Percentiles rank a stretch among this genome's conserved stretches.
Evolutionary conservation across 2,797 vertebrate species (phyloP).

Genomic region (Oreortyx pictus): DNA sequence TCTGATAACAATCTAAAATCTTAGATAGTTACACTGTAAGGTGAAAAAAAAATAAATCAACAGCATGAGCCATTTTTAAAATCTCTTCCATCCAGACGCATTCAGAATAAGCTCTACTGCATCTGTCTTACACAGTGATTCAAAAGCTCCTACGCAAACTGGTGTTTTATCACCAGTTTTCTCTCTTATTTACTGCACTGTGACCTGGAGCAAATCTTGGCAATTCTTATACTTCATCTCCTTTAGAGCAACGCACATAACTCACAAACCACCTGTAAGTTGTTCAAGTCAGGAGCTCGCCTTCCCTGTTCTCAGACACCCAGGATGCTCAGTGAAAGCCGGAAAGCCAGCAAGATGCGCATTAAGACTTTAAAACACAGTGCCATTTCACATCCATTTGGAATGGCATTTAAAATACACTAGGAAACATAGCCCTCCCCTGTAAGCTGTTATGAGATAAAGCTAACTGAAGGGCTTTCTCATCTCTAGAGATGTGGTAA

Average conservation of each 20-base stretch:
- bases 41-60: not conserved
- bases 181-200: not conserved
- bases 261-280: not conserved
- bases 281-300: not conserved
- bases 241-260: not conserved
- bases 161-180: not conserved
- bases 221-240: not conserved
- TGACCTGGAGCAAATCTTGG: not conserved
- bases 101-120: not conserved
- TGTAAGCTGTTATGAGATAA: not conserved
- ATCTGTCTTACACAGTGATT: not conserved
- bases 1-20: not conserved
- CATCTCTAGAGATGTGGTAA: not conserved
- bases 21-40: not conserved
- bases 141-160: not conserved
- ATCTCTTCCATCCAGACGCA: not conserved
- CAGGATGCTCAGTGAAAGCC: not conserved
- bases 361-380: not conserved
- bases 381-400: not conserved
- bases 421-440: not conserved
- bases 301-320: not conserved
- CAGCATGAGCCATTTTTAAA: not conserved
- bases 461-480: not conserved
- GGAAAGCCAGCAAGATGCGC: not conserved
- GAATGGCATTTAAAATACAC: not conserved